A percentile compares a stretch with the other conserved stretches of the same genome.
Evolutionary conservation across 2,888 invertebrate species (phyloP).

Genomic region (Cataglyphis altisquamis): DNA sequence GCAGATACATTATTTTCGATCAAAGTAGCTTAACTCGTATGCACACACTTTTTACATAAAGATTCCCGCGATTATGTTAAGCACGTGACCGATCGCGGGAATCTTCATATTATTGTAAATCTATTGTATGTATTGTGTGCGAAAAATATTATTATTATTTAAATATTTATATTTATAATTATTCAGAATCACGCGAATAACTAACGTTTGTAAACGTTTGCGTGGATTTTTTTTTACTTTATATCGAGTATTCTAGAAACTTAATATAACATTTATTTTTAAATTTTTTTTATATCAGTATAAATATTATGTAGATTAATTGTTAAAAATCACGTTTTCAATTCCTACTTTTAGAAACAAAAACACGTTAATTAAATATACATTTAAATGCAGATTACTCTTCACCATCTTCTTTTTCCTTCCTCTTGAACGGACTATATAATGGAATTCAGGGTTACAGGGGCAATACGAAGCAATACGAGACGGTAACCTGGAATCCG

Average conservation of each 20-base stretch:
- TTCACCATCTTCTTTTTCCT: neutral
- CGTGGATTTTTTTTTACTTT: neutral
- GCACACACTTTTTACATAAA: neutral
- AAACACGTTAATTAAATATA: neutral
- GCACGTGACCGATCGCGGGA: neutral
- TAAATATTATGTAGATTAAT: neutral
- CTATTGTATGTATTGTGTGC: neutral
- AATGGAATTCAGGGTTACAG: slow-evolving; percentile 67
- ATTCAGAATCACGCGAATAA: neutral
- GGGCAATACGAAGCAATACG: slow-evolving; percentile 49
- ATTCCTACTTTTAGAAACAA: neutral
- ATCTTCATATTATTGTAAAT: neutral
- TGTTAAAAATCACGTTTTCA: neutral
- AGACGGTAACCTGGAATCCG: slow-evolving; percentile 53
- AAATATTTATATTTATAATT: neutral
- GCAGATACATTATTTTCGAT: neutral
- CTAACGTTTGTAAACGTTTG: neutral
- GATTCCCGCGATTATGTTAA: neutral
- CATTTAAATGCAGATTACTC: slow-evolving; percentile 2
- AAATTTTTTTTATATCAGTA: neutral
- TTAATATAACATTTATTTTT: neutral
- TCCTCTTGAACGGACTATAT: neutral
- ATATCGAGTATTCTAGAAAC: neutral
- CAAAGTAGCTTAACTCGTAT: neutral
- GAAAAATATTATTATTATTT: too few relatives aligned